Evolutionary conservation across 2,113 vertebrate species (phyloP).

Genomic region (Potamarius usumacintae): DNA sequence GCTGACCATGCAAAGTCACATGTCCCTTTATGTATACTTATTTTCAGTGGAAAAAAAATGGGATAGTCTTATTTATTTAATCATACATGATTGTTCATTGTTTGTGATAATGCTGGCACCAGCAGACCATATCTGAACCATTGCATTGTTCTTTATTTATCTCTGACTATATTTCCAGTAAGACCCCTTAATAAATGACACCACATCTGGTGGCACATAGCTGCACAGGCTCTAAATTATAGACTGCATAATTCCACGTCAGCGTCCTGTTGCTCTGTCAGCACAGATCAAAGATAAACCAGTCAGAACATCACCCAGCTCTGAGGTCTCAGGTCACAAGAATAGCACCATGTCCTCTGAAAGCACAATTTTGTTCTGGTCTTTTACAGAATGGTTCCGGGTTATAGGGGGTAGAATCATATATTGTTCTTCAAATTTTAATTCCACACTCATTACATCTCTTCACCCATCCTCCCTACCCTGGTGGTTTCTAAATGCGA

Average conservation of each 20-base stretch:
- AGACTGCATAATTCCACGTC: constrained; percentile 40
- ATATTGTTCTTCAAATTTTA: constrained; percentile 6
- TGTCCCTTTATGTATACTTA: not conserved
- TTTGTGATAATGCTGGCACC: constrained; percentile 1
- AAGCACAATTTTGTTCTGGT: not conserved
- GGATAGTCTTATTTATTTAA: not conserved
- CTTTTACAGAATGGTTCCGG: constrained; percentile 21
- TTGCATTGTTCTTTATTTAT: constrained; percentile 30
- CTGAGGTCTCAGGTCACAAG: constrained; percentile 25
- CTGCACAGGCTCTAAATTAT: constrained; percentile 47
- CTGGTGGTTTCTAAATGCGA: constrained; percentile 7
- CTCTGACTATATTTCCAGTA: constrained; percentile 39
- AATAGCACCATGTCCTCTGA: not conserved
- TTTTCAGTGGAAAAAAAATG: not conserved
- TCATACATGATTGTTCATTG: not conserved
- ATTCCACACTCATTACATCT: constrained; percentile 18
- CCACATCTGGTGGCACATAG: constrained; percentile 42
- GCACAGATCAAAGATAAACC: constrained; percentile 43
- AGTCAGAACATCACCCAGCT: constrained; percentile 24
- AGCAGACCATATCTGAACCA: not conserved
- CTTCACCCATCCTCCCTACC: not conserved
- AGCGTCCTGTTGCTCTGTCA: constrained; percentile 54
- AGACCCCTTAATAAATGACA: constrained; percentile 46
- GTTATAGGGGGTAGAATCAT: not conserved
- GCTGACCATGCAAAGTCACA: not conserved